A percentile compares a stretch with the other conserved stretches of the same genome.
phyloP scores from a whole-genome alignment of 2,888 invertebrate species.

The Thumatha senex region DNA sequence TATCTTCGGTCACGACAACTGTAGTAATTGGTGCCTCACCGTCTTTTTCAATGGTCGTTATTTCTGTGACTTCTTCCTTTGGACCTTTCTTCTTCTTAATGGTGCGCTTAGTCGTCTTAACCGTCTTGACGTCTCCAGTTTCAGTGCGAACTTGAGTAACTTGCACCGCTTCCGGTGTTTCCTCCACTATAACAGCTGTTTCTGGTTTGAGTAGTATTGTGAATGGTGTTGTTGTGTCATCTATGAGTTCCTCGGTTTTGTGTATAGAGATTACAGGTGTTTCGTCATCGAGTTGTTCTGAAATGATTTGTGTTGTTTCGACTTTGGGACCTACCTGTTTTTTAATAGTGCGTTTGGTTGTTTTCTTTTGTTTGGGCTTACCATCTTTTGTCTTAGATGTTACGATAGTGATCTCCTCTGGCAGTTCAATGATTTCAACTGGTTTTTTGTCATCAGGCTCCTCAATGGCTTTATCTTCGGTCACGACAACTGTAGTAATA shows the following conservation, averaged over 20 bases:
- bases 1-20: conserved; percentile 26
- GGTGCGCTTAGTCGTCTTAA: neutral
- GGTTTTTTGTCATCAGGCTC: conserved; percentile 2
- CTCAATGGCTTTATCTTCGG: neutral
- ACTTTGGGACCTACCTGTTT: conserved; percentile 30
- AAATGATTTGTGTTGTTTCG: neutral
- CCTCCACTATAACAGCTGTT: neutral
- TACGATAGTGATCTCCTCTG: conserved; percentile 12
- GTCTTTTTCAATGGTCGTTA: conserved; percentile 30
- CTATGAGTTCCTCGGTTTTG: neutral
- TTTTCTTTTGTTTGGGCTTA: conserved; percentile 35
- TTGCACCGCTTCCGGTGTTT: neutral
- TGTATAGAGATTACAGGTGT: neutral
- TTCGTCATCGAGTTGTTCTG: neutral
- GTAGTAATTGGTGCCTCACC: conserved; percentile 40
- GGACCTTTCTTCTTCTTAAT: neutral
- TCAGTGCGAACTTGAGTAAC: neutral
- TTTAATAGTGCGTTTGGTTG: conserved; percentile 41
- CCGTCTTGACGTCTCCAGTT: neutral
- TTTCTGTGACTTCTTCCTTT: neutral
- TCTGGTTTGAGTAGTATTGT: neutral
- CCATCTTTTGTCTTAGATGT: conserved; percentile 16
- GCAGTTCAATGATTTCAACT: conserved; percentile 11
- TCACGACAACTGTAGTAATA: conserved; percentile 18
- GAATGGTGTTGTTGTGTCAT: neutral